These are phyloP conservation scores for Podargus strigoides DNA, from an alignment of 2,797 vertebrate genomes.

Conservation along the genomic window DNA sequence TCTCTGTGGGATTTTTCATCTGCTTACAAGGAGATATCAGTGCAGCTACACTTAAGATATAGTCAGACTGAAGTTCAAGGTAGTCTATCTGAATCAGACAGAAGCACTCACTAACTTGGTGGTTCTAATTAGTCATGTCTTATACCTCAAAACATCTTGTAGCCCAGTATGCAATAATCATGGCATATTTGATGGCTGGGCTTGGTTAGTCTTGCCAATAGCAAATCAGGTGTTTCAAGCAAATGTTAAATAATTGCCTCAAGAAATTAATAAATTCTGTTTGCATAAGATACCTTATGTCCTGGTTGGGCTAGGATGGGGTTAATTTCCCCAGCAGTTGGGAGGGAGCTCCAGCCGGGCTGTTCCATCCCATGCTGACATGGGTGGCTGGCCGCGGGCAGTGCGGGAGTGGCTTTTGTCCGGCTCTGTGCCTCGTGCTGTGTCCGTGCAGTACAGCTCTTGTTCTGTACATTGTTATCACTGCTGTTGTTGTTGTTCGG, in stretches of 20 bases:
- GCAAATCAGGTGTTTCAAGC: conserved; percentile 14
- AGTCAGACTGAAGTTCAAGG: neutral
- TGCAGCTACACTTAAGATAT: neutral
- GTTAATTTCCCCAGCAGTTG: too few relatives aligned
- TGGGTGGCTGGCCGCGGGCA: too few relatives aligned
- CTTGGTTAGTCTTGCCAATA: conserved; percentile 16
- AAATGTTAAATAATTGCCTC: conserved; percentile 32
- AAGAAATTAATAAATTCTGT: neutral
- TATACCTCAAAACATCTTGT: neutral
- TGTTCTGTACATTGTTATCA: too few relatives aligned
- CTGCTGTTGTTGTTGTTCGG: too few relatives aligned
- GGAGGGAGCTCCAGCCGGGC: too few relatives aligned
- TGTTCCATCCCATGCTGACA: too few relatives aligned
- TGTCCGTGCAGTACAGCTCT: too few relatives aligned
- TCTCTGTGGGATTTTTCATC: neutral
- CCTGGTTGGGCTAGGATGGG: too few relatives aligned
- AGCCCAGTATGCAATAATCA: neutral
- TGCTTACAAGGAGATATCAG: neutral
- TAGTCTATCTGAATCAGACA: neutral
- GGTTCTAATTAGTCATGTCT: neutral
- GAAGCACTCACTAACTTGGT: neutral
- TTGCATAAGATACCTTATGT: conserved; percentile 6
- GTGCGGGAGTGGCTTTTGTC: too few relatives aligned
- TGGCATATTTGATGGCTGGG: neutral
- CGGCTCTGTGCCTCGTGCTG: too few relatives aligned